phyloP scores from a whole-genome alignment of 2,797 vertebrate species.

The Cottoperca gobio region DNA sequence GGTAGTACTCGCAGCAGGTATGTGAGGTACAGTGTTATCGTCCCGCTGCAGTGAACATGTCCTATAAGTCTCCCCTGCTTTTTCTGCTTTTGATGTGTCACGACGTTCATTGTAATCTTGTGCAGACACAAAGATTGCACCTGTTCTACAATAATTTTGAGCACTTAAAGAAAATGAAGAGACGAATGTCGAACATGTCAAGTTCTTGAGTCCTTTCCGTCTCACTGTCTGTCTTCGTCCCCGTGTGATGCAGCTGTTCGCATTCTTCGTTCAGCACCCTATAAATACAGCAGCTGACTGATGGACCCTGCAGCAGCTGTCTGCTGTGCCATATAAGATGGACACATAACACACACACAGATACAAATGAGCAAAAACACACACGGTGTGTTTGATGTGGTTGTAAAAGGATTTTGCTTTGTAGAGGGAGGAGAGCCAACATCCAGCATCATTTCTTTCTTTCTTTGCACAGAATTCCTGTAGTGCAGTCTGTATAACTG shows the following conservation, averaged over 20 bases:
- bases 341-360: constrained; percentile 35
- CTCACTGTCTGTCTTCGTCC: constrained; percentile 28
- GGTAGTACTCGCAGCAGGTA: no score
- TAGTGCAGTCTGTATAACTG: neutral
- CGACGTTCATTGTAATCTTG: neutral
- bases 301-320: constrained; percentile 64
- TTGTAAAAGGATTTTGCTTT: constrained; percentile 1
- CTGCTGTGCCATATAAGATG: constrained; percentile 23
- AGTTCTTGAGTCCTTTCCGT: constrained; percentile 10
- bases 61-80: neutral
- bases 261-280: constrained; percentile 53
- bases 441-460: neutral
- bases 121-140: neutral
- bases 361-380: constrained; percentile 20
- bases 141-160: neutral
- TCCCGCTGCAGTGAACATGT: neutral
- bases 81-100: neutral
- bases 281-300: constrained; percentile 73
- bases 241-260: constrained; percentile 68
- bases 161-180: neutral
- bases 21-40: no score
- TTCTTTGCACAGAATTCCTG: neutral
- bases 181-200: constrained; percentile 4
- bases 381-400: neutral
- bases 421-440: neutral